Evolutionary conservation across 37 sponge, comb jelly and placozoan genomes (phyloP).

Genomic region (Corticium candelabrum): DNA sequence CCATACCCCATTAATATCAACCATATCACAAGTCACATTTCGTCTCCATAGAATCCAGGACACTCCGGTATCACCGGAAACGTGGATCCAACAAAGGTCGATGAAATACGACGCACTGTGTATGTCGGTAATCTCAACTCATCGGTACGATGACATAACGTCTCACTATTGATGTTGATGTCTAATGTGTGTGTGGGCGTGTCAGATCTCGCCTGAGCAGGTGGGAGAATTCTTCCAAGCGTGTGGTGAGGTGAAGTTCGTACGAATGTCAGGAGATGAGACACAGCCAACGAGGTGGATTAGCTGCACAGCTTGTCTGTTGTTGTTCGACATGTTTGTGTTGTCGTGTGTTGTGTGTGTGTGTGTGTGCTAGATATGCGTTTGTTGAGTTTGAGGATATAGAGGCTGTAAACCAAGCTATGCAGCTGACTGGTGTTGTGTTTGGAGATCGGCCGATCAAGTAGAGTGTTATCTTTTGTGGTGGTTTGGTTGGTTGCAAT

Average conservation of each 20-base stretch:
- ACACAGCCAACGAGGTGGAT: constrained; percentile 88
- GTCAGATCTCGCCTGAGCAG: constrained; percentile 85
- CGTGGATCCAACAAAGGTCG: constrained; percentile 79
- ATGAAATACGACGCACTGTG: constrained; percentile 84
- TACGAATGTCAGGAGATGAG: constrained; percentile 93
- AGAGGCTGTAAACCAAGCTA: constrained; percentile 68
- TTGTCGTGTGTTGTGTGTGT: constrained; percentile 96
- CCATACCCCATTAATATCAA: no score
- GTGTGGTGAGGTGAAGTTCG: constrained; percentile 93
- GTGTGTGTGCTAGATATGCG: constrained; percentile 86
- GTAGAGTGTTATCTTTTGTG: no score
- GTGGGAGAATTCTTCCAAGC: constrained; percentile 84
- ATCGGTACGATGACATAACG: constrained; percentile 16
- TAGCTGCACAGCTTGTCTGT: not conserved
- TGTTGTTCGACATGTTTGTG: not conserved
- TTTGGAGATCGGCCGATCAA: constrained; percentile 84
- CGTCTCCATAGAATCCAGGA: no score
- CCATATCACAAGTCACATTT: no score
- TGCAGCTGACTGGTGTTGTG: constrained; percentile 84
- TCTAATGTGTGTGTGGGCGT: not conserved
- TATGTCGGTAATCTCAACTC: constrained; percentile 81
- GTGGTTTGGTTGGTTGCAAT: no score
- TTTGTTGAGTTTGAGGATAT: constrained; percentile 88
- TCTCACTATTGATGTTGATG: not conserved
- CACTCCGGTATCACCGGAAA: no score